Percentiles rank a stretch among this genome's conserved stretches.
phyloP scores from a whole-genome alignment of 2,113 vertebrate genomes.

The Tachuris rubrigastra region DNA sequence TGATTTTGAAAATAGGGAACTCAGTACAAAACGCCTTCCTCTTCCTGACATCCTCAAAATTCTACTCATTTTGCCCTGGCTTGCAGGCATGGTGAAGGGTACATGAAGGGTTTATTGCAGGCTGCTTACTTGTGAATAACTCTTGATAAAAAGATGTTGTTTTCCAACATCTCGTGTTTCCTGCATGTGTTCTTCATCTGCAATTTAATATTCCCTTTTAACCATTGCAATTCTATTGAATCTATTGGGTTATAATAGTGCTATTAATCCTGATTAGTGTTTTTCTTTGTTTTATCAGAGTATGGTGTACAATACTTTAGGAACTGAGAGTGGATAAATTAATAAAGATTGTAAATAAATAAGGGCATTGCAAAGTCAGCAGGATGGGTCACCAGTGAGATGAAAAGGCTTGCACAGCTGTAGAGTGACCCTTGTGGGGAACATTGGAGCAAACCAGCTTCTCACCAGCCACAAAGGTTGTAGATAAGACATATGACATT shows the following conservation, averaged over 20 bases:
- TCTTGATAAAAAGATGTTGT: not conserved
- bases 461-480: not conserved
- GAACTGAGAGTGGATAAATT: not conserved
- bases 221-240: not conserved
- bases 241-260: not conserved
- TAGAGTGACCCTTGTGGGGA: not conserved
- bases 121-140: not conserved
- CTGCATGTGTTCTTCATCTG: not conserved
- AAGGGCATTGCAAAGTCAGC: not conserved
- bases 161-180: not conserved
- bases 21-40: not conserved
- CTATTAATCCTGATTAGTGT: not conserved
- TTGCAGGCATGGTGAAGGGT: not conserved
- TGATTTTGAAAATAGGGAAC: not conserved
- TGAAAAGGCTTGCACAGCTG: not conserved
- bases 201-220: not conserved
- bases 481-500: not conserved
- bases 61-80: not conserved
- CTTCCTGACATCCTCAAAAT: not conserved
- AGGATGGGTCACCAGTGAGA: not conserved
- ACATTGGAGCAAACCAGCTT: not conserved
- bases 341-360: not conserved
- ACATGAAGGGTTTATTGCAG: not conserved
- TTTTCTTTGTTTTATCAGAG: not conserved
- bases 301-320: not conserved